phyloP scores from a whole-genome alignment of 2,797 vertebrate species.

The Odontamblyopus lacepedii region DNA sequence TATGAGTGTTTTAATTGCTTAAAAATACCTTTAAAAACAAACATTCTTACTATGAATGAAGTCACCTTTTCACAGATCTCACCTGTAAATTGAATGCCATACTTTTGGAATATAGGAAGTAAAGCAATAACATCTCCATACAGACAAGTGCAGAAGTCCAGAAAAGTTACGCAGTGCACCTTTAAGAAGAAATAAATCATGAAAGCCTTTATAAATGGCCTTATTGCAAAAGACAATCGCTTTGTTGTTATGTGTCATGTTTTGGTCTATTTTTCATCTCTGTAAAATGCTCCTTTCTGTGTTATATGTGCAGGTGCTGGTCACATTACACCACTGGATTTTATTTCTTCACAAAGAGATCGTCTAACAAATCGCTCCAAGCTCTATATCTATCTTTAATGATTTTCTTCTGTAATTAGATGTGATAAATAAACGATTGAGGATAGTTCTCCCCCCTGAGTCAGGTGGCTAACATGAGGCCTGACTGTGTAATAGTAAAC shows the following conservation, averaged over 20 bases:
- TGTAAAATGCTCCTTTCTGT: neutral
- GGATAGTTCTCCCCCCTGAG: neutral
- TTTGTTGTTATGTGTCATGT: neutral
- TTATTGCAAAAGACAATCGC: neutral
- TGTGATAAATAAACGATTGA: slow-evolving; percentile 4
- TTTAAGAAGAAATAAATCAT: too few relatives aligned
- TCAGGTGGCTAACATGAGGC: slow-evolving; percentile 6
- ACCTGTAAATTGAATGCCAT: too few relatives aligned
- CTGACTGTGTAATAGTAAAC: neutral
- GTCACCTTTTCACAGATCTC: too few relatives aligned
- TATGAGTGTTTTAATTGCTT: too few relatives aligned
- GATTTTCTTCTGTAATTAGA: slow-evolving; percentile 4
- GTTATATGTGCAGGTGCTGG: slow-evolving; percentile 20
- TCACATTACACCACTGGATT: slow-evolving; percentile 29
- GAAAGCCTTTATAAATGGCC: neutral
- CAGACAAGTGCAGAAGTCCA: too few relatives aligned
- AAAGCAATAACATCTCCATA: too few relatives aligned
- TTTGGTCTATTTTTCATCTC: neutral
- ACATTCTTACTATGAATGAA: too few relatives aligned
- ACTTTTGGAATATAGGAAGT: too few relatives aligned
- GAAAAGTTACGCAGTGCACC: too few relatives aligned
- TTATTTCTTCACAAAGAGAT: slow-evolving; percentile 22
- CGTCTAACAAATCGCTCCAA: slow-evolving; percentile 1
- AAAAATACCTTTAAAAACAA: too few relatives aligned
- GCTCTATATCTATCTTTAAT: neutral